phyloP scores from a whole-genome alignment of 2,797 vertebrate species.

The Ptychadena robeensis region DNA sequence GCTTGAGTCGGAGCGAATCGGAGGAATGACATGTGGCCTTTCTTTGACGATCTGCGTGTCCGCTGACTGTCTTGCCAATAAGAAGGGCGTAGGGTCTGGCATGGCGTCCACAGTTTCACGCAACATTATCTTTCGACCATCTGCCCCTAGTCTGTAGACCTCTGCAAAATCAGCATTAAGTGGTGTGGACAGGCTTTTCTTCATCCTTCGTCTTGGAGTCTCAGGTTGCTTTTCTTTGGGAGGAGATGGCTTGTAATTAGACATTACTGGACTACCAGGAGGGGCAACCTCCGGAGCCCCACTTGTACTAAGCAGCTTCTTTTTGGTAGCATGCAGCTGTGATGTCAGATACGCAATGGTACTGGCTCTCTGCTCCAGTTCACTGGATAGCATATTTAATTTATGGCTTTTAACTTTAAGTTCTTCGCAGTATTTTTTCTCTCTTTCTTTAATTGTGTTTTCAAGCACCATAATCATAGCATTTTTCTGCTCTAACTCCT shows the following conservation, averaged over 20 bases:
- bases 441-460: slow-evolving; percentile 91
- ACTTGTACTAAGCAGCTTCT: slow-evolving; percentile 83
- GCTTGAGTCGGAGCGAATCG: slow-evolving; percentile 81
- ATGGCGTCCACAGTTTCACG: slow-evolving; percentile 91
- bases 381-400: slow-evolving; percentile 87
- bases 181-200: slow-evolving; percentile 95
- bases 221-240: slow-evolving; percentile 92
- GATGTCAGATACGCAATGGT: slow-evolving; percentile 95
- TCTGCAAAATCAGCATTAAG: slow-evolving; percentile 94
- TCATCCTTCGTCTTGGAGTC: slow-evolving; percentile 93
- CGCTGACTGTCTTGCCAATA: slow-evolving; percentile 85
- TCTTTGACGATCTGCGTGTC: slow-evolving; percentile 88
- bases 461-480: slow-evolving; percentile 92
- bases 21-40: slow-evolving; percentile 88
- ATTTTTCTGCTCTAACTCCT: slow-evolving; percentile 93
- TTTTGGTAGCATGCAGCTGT: slow-evolving; percentile 93
- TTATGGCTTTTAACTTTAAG: slow-evolving; percentile 96
- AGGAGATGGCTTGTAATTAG: slow-evolving; percentile 86
- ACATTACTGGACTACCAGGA: slow-evolving; percentile 81
- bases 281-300: slow-evolving; percentile 85
- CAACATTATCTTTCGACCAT: slow-evolving; percentile 87
- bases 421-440: slow-evolving; percentile 96
- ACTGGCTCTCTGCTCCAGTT: slow-evolving; percentile 94
- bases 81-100: slow-evolving; percentile 95
- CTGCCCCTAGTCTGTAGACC: slow-evolving; percentile 86